Percentiles rank a stretch among this genome's conserved stretches.
phyloP scores from a whole-genome alignment of 2,797 vertebrate species.

The Danio tinwini region DNA sequence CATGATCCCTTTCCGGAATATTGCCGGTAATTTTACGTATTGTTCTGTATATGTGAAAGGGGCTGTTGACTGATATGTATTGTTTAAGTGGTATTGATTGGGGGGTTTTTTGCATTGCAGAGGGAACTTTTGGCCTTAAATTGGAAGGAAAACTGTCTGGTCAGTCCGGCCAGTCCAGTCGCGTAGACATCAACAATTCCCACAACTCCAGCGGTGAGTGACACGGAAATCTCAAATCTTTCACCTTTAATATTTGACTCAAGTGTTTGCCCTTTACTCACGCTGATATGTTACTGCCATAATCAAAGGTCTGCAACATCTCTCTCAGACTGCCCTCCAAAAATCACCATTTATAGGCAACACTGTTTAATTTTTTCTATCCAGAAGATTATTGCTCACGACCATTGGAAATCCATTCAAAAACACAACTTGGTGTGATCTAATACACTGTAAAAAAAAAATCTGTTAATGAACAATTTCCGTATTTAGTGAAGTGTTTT shows the following conservation, averaged over 20 bases:
- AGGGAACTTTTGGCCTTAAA: constrained; percentile 90
- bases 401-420: too few species aligned
- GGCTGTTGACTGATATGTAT: neutral
- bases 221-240: neutral
- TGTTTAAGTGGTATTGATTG: neutral
- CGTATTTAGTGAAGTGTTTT: too few species aligned
- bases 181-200: constrained; percentile 94
- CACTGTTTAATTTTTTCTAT: too few species aligned
- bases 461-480: too few species aligned
- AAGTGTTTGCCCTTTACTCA: neutral
- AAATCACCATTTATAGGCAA: too few species aligned
- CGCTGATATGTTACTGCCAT: constrained; percentile 2
- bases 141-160: constrained; percentile 83
- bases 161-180: constrained; percentile 82
- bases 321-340: neutral
- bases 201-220: constrained; percentile 97
- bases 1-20: too few species aligned
- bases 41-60: too few species aligned
- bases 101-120: constrained; percentile 71
- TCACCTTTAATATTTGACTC: constrained; percentile 28
- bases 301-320: neutral
- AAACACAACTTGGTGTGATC: too few species aligned
- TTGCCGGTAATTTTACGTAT: too few species aligned
- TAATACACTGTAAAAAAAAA: too few species aligned
- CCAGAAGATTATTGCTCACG: too few species aligned